A percentile compares a stretch with the other conserved stretches of the same genome.
These are phyloP conservation scores for Phainopepla nitens DNA, from an alignment of 2,113 vertebrate genomes.

Conservation along the genomic window DNA sequence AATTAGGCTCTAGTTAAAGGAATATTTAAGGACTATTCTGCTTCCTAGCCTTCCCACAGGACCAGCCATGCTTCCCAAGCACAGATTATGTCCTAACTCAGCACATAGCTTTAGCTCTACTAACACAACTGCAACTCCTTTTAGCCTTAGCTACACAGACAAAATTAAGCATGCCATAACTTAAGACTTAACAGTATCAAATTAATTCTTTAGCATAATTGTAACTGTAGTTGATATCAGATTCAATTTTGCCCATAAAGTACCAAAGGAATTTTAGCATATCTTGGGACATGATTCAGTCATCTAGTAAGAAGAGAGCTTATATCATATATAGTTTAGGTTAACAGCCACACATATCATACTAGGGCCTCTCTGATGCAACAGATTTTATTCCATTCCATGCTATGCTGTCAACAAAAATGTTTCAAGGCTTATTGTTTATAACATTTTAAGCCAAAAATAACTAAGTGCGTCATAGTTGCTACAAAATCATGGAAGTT, in stretches of 20 bases:
- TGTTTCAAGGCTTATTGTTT: background rate
- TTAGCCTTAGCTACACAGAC: background rate
- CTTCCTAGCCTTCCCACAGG: background rate
- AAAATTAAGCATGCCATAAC: background rate
- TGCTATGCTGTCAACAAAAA: background rate
- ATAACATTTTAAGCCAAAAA: constrained; percentile 14
- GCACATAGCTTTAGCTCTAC: background rate
- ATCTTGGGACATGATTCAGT: background rate
- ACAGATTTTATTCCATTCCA: background rate
- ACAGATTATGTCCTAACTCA: background rate
- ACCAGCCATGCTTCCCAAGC: background rate
- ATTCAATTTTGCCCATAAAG: background rate
- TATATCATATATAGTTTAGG: background rate
- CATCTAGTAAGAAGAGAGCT: background rate
- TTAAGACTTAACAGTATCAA: background rate
- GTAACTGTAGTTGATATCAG: background rate
- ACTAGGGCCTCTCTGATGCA: background rate
- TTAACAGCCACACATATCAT: background rate
- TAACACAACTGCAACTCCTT: background rate
- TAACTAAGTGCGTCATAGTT: background rate
- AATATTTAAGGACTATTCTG: background rate
- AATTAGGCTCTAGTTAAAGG: constrained; percentile 1
- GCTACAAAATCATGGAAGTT: background rate
- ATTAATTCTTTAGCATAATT: background rate
- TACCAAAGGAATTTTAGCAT: background rate